These are phyloP conservation scores for Percopsis omiscomaycus DNA, from an alignment of 2,797 vertebrate species.

Conservation along the genomic window DNA sequence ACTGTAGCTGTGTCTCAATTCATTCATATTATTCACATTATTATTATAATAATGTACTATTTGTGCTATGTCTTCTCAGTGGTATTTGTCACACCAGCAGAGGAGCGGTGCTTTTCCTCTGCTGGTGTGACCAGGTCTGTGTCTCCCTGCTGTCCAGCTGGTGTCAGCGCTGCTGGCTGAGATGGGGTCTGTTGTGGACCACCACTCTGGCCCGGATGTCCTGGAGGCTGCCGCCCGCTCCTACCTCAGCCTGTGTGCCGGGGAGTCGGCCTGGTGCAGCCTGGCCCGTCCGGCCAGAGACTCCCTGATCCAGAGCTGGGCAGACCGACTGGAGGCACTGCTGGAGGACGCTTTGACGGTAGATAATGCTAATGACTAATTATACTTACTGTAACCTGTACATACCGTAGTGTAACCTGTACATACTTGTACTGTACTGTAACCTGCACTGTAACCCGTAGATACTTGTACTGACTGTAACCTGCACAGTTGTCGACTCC, in stretches of 20 bases:
- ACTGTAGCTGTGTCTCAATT: too few relatives aligned
- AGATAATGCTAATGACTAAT: constrained; percentile 18
- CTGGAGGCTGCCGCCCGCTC: constrained; percentile 84
- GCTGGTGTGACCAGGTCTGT: constrained; percentile 1
- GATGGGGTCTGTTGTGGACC: constrained; percentile 73
- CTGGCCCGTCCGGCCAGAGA: constrained; percentile 70
- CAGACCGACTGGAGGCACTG: constrained; percentile 70
- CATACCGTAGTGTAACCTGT: too few relatives aligned
- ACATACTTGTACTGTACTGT: too few relatives aligned
- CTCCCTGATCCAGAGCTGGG: constrained; percentile 79
- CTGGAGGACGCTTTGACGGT: constrained; percentile 70
- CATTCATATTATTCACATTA: too few relatives aligned
- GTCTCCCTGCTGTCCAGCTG: constrained; percentile 63
- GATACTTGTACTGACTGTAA: too few relatives aligned
- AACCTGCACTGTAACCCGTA: too few relatives aligned
- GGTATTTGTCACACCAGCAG: background rate
- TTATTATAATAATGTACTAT: too few relatives aligned
- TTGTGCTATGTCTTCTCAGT: background rate
- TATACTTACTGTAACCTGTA: too few relatives aligned
- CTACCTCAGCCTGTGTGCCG: constrained; percentile 77
- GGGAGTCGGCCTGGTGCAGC: constrained; percentile 63
- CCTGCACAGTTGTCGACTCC: too few relatives aligned
- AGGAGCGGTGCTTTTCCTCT: constrained; percentile 2
- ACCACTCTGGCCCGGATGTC: constrained; percentile 73
- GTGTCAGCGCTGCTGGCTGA: constrained; percentile 77